A percentile compares a stretch with the other conserved stretches of the same genome.
Evolutionary conservation across 2,888 invertebrate genomes (phyloP).

Genomic region (Archaeoteleia sp.): DNA sequence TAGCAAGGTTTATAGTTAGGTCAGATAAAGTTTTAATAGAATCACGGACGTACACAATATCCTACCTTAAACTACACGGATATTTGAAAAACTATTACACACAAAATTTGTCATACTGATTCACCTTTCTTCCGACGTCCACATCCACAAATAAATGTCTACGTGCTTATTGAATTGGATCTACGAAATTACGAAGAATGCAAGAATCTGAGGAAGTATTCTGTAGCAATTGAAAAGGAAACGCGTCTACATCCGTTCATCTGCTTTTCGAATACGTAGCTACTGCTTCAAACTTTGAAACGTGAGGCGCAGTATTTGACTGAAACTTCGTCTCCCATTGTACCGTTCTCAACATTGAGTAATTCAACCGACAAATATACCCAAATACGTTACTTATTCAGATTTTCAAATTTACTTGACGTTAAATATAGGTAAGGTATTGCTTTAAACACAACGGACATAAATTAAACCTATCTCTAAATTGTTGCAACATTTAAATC

Average conservation of each 20-base stretch:
- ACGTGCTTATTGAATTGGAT: conserved; percentile 35
- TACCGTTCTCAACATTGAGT: conserved; percentile 31
- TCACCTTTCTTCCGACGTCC: too few species aligned
- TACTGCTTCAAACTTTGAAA: conserved; percentile 34
- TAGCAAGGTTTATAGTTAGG: too few species aligned
- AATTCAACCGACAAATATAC: conserved; percentile 31
- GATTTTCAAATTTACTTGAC: too few species aligned
- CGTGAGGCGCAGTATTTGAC: conserved; percentile 39
- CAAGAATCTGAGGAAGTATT: conserved; percentile 37
- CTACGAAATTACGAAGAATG: conserved; percentile 39
- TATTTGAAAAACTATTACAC: too few species aligned
- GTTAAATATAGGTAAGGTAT: too few species aligned
- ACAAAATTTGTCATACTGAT: too few species aligned
- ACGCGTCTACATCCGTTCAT: conserved; percentile 37
- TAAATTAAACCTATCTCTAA: too few species aligned
- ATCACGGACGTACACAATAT: too few species aligned
- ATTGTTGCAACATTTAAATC: too few species aligned
- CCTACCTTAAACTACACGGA: too few species aligned
- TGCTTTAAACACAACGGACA: too few species aligned
- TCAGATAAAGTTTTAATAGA: too few species aligned
- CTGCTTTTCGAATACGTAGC: conserved; percentile 43
- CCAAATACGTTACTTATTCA: conserved; percentile 38
- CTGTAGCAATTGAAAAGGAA: conserved; percentile 34
- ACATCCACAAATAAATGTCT: conserved; percentile 20
- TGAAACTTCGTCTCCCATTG: conserved; percentile 41